These are phyloP conservation scores for Corythaixoides concolor DNA, from an alignment of 2,113 vertebrate genomes.

Conservation along the genomic window DNA sequence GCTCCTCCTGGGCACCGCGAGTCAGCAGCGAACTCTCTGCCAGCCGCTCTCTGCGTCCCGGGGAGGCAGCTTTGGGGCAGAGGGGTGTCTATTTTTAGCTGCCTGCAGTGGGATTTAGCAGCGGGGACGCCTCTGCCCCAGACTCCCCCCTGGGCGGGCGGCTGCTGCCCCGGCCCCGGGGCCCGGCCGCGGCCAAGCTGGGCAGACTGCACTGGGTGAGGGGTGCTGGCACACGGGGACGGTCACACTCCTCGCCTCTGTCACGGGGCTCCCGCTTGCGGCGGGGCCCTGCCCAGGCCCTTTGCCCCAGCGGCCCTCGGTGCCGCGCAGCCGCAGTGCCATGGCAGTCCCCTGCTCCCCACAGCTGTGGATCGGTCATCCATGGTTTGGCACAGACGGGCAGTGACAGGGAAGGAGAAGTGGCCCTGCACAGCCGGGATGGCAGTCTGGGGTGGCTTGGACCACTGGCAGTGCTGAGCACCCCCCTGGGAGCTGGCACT, in stretches of 20 bases:
- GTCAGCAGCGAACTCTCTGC: background rate
- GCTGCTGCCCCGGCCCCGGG: background rate
- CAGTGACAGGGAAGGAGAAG: background rate
- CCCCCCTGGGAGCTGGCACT: background rate
- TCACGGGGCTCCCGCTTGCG: background rate
- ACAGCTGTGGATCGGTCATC: background rate
- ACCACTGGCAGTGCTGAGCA: background rate
- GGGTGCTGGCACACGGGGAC: background rate
- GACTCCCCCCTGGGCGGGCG: conserved; percentile 18
- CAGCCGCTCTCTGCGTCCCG: background rate
- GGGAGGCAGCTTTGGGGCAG: conserved; percentile 51
- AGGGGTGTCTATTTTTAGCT: conserved; percentile 58
- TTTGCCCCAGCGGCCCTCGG: background rate
- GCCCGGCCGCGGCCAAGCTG: background rate
- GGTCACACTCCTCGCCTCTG: background rate
- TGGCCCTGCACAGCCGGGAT: too few relatives aligned
- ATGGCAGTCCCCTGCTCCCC: too few relatives aligned
- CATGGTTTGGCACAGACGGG: fast-evolving
- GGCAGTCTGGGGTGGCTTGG: fast-evolving
- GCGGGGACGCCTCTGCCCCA: conserved; percentile 46
- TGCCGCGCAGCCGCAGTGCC: fast-evolving
- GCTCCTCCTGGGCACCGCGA: background rate
- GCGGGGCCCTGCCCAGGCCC: background rate
- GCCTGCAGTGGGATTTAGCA: conserved; percentile 44
- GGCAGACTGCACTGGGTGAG: conserved; percentile 65